Evolutionary conservation across 1,140 invertebrate genomes (phyloP).

Genomic region (Hyles vespertilio): DNA sequence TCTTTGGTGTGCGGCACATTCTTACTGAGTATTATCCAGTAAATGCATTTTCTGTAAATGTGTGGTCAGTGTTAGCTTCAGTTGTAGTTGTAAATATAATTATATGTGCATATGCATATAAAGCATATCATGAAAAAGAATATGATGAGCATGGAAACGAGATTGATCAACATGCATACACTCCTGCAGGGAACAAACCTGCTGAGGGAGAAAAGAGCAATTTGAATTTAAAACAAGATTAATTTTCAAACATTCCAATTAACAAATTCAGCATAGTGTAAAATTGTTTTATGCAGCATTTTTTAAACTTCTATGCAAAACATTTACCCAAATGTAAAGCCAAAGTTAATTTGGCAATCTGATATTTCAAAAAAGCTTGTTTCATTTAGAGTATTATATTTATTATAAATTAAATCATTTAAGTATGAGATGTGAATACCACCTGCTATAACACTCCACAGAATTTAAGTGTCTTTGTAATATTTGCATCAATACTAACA

Average conservation of each 20-base stretch:
- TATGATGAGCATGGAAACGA: constrained; percentile 78
- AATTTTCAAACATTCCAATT: constrained; percentile 15
- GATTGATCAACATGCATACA: constrained; percentile 61
- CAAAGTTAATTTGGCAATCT: too few species aligned
- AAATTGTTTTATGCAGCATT: too few species aligned
- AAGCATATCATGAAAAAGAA: constrained; percentile 83
- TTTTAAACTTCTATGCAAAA: too few species aligned
- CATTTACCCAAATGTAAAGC: background rate
- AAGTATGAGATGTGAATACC: too few species aligned
- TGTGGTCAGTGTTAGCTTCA: constrained; percentile 83
- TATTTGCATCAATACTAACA: too few species aligned
- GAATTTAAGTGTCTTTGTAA: too few species aligned
- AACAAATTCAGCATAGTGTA: background rate
- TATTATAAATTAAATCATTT: background rate
- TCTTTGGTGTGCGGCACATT: constrained; percentile 81
- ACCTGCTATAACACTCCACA: too few species aligned
- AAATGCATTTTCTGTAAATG: constrained; percentile 79
- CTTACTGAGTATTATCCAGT: constrained; percentile 79
- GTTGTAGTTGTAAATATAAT: constrained; percentile 88
- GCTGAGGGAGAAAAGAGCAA: constrained; percentile 38
- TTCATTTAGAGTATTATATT: too few species aligned
- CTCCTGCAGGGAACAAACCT: constrained; percentile 6
- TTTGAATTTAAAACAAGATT: constrained; percentile 67
- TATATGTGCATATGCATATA: constrained; percentile 85
- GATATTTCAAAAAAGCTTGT: too few species aligned